Percentiles rank a stretch among this genome's conserved stretches.
These are phyloP conservation scores for Bubalus kerabau DNA, from an alignment of 2,113 vertebrate species.

Conservation along the genomic window DNA sequence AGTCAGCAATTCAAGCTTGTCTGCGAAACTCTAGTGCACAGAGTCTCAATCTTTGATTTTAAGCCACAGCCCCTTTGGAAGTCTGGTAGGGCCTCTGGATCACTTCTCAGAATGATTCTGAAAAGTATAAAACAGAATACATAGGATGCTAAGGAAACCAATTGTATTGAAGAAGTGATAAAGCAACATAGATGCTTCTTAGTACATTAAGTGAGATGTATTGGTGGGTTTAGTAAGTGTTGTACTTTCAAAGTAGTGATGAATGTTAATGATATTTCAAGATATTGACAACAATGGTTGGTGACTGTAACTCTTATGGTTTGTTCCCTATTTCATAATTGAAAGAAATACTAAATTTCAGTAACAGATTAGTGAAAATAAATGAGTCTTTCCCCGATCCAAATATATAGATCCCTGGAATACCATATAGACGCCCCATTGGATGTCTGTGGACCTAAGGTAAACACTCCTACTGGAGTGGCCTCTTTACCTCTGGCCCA, in stretches of 20 bases:
- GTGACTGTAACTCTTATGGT: not conserved
- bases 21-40: not conserved
- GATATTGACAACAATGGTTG: not conserved
- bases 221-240: not conserved
- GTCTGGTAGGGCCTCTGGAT: not conserved
- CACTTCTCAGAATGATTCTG: slow-evolving; percentile 15
- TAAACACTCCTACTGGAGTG: not conserved
- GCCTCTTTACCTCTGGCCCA: not conserved
- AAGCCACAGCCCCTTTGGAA: not conserved
- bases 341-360: not conserved
- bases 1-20: not conserved
- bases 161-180: not conserved
- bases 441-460: not conserved
- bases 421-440: not conserved
- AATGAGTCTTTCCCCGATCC: not conserved
- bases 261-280: not conserved
- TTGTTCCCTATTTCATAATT: not conserved
- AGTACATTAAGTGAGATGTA: not conserved
- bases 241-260: not conserved
- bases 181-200: not conserved
- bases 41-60: not conserved
- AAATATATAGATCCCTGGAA: not conserved
- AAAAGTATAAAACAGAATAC: not conserved
- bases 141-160: not conserved
- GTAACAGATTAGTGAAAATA: not conserved